phyloP scores from a whole-genome alignment of 1,140 invertebrate species.

The Drosophila murphyi region DNA sequence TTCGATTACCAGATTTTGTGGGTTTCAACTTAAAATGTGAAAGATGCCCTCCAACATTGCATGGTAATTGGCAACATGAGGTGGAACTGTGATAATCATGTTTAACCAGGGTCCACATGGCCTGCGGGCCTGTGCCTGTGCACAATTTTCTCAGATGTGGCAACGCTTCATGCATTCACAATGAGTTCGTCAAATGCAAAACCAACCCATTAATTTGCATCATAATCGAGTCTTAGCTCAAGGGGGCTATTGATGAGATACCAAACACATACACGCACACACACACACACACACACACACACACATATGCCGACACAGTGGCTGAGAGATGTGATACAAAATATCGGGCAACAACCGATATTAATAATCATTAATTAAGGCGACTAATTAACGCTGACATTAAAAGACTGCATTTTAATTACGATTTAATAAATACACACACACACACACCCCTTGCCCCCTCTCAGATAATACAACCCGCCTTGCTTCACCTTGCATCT shows the following conservation, averaged over 20 bases:
- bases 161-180: slow-evolving; percentile 71
- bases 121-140: background rate
- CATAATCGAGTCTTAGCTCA: slow-evolving; percentile 62
- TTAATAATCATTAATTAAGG: slow-evolving; percentile 83
- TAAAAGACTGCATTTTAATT: slow-evolving; percentile 79
- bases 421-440: slow-evolving; percentile 22
- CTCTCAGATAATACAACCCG: background rate
- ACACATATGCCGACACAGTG: background rate
- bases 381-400: slow-evolving; percentile 82
- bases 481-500: background rate
- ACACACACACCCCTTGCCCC: background rate
- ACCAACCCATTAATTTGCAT: slow-evolving; percentile 77
- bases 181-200: slow-evolving; percentile 78
- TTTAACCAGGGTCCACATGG: slow-evolving; percentile 58
- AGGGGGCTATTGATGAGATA: background rate
- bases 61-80: slow-evolving; percentile 70
- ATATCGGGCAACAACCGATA: slow-evolving; percentile 69
- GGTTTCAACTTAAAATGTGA: background rate
- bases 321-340: slow-evolving; percentile 37
- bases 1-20: slow-evolving; percentile 73
- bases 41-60: slow-evolving; percentile 32
- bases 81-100: slow-evolving; percentile 83
- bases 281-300: background rate
- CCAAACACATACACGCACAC: background rate
- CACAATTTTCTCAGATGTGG: slow-evolving; percentile 24